Percentiles rank a stretch among this genome's conserved stretches.
phyloP scores from a whole-genome alignment of 2,113 vertebrate species.

The Bubo bubo region DNA sequence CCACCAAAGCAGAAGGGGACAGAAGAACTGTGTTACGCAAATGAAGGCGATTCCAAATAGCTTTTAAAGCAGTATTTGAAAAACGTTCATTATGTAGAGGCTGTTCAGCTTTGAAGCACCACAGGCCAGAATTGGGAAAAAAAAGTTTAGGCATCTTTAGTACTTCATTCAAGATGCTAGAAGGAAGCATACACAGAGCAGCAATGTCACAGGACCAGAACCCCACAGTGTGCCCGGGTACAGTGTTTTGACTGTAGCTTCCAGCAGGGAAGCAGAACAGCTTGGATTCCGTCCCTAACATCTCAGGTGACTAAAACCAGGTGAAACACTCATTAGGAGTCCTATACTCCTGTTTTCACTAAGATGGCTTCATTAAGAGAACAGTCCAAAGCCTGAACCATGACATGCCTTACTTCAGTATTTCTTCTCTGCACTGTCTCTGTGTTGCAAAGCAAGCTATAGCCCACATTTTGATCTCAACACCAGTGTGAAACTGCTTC shows the following conservation, averaged over 20 bases:
- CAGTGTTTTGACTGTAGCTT: not conserved
- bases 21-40: not conserved
- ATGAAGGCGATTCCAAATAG: not conserved
- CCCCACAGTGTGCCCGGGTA: no score
- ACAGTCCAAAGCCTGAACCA: conserved; percentile 15
- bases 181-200: not conserved
- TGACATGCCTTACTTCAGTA: conserved; percentile 88
- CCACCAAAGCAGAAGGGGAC: not conserved
- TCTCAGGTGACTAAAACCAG: not conserved
- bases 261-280: not conserved
- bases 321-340: not conserved
- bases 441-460: conserved; percentile 98
- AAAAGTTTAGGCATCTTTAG: not conserved
- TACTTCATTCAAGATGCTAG: not conserved
- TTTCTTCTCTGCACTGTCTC: conserved; percentile 97
- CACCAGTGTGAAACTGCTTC: conserved; percentile 97
- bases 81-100: fast-evolving
- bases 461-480: conserved; percentile 99
- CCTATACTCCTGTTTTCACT: not conserved
- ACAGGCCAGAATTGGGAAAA: not conserved
- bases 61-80: not conserved
- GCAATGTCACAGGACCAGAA: not conserved
- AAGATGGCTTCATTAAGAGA: not conserved
- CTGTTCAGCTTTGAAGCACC: not conserved
- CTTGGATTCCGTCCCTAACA: not conserved